Evolutionary conservation across 2,888 invertebrate species (phyloP).

Genomic region (Cenopis cana): DNA sequence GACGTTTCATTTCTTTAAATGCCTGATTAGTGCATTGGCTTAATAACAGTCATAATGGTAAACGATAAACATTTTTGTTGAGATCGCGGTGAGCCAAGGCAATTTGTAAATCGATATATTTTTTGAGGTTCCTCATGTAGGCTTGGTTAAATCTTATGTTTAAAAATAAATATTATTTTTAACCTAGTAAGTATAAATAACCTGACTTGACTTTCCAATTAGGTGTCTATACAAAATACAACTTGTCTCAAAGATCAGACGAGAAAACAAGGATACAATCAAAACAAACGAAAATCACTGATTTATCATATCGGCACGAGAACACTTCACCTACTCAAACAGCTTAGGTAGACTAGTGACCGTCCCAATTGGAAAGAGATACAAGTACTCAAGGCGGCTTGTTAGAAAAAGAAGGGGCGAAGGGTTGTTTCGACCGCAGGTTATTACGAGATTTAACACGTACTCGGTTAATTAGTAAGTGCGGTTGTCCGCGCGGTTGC

Average conservation of each 20-base stretch:
- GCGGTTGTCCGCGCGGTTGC: slow-evolving; percentile 78
- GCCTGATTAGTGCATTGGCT: slow-evolving; percentile 80
- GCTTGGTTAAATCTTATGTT: background rate
- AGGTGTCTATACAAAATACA: background rate
- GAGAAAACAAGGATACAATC: background rate
- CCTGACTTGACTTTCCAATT: background rate
- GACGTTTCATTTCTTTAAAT: slow-evolving; percentile 85
- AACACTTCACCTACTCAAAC: slow-evolving; percentile 29
- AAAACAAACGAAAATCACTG: background rate
- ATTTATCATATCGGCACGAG: background rate
- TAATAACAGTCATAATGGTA: slow-evolving; percentile 82
- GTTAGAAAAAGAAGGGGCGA: slow-evolving; percentile 64
- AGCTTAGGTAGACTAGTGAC: slow-evolving; percentile 39
- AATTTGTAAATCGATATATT: slow-evolving; percentile 52
- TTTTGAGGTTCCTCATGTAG: slow-evolving; percentile 17
- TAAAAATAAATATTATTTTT: background rate
- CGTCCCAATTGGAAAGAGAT: slow-evolving; percentile 60
- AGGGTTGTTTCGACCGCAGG: slow-evolving; percentile 79
- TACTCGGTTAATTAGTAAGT: slow-evolving; percentile 82
- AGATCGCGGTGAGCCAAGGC: slow-evolving; percentile 53
- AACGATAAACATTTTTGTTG: slow-evolving; percentile 73
- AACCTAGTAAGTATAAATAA: background rate
- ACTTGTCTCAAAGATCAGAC: background rate
- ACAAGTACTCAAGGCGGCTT: slow-evolving; percentile 44
- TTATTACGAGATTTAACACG: slow-evolving; percentile 83